Conservation (phyloP, 1,140 invertebrate species). For the Leucophenga varia region DNA sequence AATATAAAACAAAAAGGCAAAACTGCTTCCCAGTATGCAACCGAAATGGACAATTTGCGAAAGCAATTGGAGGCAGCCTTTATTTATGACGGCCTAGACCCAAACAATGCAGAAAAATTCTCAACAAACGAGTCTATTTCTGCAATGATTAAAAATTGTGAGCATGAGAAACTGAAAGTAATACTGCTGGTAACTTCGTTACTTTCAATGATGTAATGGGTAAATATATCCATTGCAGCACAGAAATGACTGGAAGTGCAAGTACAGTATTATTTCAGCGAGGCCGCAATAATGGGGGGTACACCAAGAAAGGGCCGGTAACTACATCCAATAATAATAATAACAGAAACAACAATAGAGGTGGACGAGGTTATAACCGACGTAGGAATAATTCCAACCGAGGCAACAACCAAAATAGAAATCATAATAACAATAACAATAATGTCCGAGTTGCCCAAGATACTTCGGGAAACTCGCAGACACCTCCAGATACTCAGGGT, state of each 20-base stretch:
- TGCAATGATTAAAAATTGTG: neutral
- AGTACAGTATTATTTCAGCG: neutral
- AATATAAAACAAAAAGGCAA: no score
- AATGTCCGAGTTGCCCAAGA: conserved; percentile 1
- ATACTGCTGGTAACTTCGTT: neutral
- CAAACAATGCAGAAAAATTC: conserved; percentile 2
- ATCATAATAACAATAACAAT: no score
- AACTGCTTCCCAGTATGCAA: neutral
- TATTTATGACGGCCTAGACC: conserved; percentile 3
- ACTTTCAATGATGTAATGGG: no score
- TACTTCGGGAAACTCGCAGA: conserved; percentile 3
- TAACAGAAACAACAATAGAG: conserved; percentile 1
- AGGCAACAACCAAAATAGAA: conserved; percentile 1
- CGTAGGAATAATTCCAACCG: neutral
- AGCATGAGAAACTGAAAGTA: neutral
- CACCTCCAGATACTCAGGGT: neutral
- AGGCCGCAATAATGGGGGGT: conserved; percentile 1
- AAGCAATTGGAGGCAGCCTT: conserved; percentile 7
- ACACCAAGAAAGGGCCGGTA: conserved; percentile 2
- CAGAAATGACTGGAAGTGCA: no score
- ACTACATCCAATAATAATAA: conserved; percentile 2
- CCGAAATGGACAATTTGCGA: conserved; percentile 10
- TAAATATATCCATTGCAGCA: no score
- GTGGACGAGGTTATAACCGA: neutral
- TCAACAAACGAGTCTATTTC: conserved; percentile 4